Conservation (phyloP, 64 coral and sea anemone species). For the Montipora foliosa region DNA sequence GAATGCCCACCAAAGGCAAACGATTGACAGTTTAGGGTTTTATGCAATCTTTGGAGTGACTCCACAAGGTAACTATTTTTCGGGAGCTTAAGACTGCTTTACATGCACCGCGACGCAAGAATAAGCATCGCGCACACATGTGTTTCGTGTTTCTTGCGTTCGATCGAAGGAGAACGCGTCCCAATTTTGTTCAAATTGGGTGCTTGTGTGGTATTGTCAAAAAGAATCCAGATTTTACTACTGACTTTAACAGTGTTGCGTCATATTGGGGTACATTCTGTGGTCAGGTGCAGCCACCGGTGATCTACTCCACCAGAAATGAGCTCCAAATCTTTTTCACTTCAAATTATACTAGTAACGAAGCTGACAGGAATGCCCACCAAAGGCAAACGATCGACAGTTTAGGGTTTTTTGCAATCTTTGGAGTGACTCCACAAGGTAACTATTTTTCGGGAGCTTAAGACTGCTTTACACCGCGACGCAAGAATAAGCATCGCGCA, state of each 20-base stretch:
- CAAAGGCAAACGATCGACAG: not conserved
- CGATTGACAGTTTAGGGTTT: not conserved
- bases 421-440: conserved; percentile 28
- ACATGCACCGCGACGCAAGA: too few species aligned
- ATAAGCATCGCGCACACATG: too few species aligned
- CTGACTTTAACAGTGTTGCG: conserved; percentile 3
- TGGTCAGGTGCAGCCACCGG: not conserved
- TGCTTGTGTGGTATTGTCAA: too few species aligned
- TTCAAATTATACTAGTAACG: not conserved
- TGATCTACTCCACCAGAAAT: conserved; percentile 29
- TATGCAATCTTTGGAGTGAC: conserved; percentile 17
- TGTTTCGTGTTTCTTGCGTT: too few species aligned
- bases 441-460: not conserved
- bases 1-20: not conserved
- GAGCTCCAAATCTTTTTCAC: conserved; percentile 37
- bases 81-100: not conserved
- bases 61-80: conserved; percentile 12
- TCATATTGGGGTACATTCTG: conserved; percentile 29
- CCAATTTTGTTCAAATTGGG: too few species aligned
- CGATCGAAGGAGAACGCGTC: too few species aligned
- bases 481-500: too few species aligned
- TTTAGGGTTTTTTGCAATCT: conserved; percentile 14
- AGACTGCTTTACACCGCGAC: not conserved
- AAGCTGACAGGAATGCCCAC: not conserved
- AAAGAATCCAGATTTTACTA: not conserved